A percentile compares a stretch with the other conserved stretches of the same genome.
These are phyloP conservation scores for Mellilla xanthometata DNA, from an alignment of 2,888 invertebrate genomes.

Conservation along the genomic window DNA sequence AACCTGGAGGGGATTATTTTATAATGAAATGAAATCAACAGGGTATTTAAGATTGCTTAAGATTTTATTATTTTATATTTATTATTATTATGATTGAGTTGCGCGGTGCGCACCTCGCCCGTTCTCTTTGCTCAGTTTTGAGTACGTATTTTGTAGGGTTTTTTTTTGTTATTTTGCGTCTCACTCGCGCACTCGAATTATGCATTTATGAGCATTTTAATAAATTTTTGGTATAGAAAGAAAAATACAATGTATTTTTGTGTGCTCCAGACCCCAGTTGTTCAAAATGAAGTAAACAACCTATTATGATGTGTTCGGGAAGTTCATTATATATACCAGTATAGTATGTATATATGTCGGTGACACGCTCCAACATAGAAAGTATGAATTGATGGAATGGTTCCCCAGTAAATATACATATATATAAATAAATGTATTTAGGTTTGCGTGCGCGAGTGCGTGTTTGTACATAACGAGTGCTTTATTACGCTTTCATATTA, in stretches of 20 bases:
- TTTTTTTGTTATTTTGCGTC: slow-evolving; percentile 25
- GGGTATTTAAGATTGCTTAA: slow-evolving; percentile 82
- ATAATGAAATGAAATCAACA: slow-evolving; percentile 76
- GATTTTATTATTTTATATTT: slow-evolving; percentile 71
- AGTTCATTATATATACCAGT: too few species aligned
- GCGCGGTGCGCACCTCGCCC: slow-evolving; percentile 47
- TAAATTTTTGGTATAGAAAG: too few species aligned
- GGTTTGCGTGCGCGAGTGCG: slow-evolving; percentile 13
- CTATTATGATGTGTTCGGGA: too few species aligned
- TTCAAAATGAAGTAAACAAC: too few species aligned
- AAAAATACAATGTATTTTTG: too few species aligned
- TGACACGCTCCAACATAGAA: too few species aligned
- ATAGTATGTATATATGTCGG: too few species aligned
- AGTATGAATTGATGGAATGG: too few species aligned
- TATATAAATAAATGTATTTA: not conserved
- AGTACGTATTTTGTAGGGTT: slow-evolving; percentile 41
- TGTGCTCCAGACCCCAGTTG: too few species aligned
- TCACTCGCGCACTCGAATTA: slow-evolving; percentile 23
- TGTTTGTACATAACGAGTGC: slow-evolving; percentile 62
- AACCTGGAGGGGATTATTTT: slow-evolving; percentile 52
- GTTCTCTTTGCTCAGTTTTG: slow-evolving; percentile 55
- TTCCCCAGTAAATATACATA: too few species aligned
- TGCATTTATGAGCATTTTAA: too few species aligned
- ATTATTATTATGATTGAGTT: slow-evolving; percentile 69
- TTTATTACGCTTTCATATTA: slow-evolving; percentile 77